Conservation (phyloP, 2,113 vertebrate species). For the Xiphorhynchus elegans region DNA sequence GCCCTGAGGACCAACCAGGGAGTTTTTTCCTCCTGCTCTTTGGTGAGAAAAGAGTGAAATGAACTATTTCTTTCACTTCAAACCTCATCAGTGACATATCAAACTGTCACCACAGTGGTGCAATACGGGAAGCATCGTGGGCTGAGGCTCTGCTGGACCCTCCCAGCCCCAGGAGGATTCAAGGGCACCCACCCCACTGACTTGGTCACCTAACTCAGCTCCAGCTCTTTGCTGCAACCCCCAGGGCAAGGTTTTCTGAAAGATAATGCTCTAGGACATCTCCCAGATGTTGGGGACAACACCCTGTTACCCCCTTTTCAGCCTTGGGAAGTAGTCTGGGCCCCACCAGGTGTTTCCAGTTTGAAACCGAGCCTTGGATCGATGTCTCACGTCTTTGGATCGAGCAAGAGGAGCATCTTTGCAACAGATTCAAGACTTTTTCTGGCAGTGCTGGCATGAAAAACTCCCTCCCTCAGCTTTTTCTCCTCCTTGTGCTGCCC, state of each 20-base stretch:
- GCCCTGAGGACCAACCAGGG: background rate
- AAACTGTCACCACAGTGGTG: background rate
- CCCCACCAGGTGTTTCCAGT: conserved; percentile 8
- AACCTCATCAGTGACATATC: background rate
- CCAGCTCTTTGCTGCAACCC: background rate
- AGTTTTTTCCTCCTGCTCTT: background rate
- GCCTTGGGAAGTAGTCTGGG: background rate
- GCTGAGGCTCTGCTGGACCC: background rate
- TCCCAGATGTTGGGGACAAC: background rate
- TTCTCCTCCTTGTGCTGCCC: background rate
- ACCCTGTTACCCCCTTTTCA: background rate
- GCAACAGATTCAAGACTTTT: background rate
- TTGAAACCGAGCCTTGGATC: background rate
- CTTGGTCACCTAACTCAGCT: background rate
- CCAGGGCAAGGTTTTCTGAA: background rate
- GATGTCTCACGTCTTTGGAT: background rate
- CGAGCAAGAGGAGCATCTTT: conserved; percentile 25
- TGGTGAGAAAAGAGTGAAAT: background rate
- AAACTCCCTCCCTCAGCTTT: background rate
- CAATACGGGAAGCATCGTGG: background rate
- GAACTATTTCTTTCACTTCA: background rate
- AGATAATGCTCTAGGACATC: background rate
- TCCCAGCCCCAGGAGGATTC: background rate
- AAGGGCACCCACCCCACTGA: background rate
- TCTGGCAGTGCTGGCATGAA: background rate